Evolutionary conservation across 1,140 invertebrate genomes (phyloP), one percentile per base, ranked within the genome.

Genomic region (Galleria mellonella): DNA sequence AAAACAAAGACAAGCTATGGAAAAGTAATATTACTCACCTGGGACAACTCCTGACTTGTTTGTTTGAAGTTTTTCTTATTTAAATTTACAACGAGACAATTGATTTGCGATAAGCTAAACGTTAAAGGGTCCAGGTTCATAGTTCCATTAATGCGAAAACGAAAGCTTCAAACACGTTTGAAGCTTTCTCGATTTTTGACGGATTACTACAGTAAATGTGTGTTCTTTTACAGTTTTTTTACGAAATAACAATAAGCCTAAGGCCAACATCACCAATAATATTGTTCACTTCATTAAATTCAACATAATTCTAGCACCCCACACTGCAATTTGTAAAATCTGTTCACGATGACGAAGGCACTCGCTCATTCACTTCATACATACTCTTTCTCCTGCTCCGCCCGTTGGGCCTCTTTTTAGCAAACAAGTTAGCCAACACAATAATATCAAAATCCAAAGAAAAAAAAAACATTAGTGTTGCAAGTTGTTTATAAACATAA

Each of bases 101-200:
- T 94, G 89, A 98, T 97, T 93, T 97, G 95, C 91, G 94, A 95
- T 92, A 97, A 93, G 91, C 95, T 95, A 94, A 96, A 96, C 91
- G 94, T 96, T 91, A 96, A 92, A 91, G 96, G 94, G 91, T 97
- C 95, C 91, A 97, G 94, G 94, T 97, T 97, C 96, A 98, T 97
- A 96, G 93, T 97, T 97, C 94, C 93, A 95, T 96, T 91, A 94
- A 81, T 71, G 91, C 92, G 70, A 73, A 75, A 63, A 53, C 65
- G 72, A 79, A 83, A 82, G 76, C 73, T 79, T 93, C 92, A 93
- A 93, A 92, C 89, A 88, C 83, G 88, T 91, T 93, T 93, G 92
- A 93, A 93, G 92, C 92, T 93, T 93, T 84, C 77, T 84, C 55
- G 70, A 78, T 75, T 77, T 82, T 68, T 70, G 69, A 67, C 66